Evolutionary conservation across 1,140 invertebrate species (phyloP).

Genomic region (Heterodera carotae): DNA sequence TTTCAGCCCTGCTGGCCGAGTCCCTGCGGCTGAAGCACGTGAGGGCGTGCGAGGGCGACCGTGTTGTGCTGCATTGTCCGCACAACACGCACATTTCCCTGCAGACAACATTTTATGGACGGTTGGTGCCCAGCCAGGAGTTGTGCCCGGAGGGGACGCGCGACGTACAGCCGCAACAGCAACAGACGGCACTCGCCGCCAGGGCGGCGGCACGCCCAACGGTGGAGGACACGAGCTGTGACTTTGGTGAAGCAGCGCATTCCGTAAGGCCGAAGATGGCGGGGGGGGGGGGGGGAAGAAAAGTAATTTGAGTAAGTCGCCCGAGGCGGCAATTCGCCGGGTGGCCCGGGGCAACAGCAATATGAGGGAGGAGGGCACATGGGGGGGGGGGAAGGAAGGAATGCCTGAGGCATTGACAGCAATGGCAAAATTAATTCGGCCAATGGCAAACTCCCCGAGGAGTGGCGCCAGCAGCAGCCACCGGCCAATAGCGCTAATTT

Average conservation of each 20-base stretch:
- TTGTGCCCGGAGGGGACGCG: constrained; percentile 37
- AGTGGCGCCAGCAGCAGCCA: background rate
- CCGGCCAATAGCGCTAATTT: constrained; percentile 12
- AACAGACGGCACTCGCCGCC: constrained; percentile 11
- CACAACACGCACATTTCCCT: constrained; percentile 53
- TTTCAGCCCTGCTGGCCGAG: constrained; percentile 54
- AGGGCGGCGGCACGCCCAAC: background rate
- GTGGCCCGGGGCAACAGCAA: background rate
- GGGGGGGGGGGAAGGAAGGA: background rate
- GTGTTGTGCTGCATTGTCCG: constrained; percentile 52
- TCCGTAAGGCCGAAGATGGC: constrained; percentile 49
- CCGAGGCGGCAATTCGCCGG: constrained; percentile 28
- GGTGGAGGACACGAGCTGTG: constrained; percentile 54
- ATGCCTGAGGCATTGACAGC: constrained; percentile 15
- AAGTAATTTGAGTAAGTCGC: constrained; percentile 2
- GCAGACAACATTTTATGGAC: constrained; percentile 53
- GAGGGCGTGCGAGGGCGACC: constrained; percentile 53
- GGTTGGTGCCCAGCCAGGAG: constrained; percentile 50
- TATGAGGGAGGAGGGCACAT: too few species aligned
- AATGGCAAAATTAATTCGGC: constrained; percentile 15
- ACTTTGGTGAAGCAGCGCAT: constrained; percentile 50
- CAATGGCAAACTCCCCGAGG: constrained; percentile 20
- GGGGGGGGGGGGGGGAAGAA: background rate
- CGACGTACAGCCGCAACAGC: background rate
- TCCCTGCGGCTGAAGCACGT: constrained; percentile 47